A percentile compares a stretch with the other conserved stretches of the same genome.
These are phyloP conservation scores for Agrochola macilenta DNA, from an alignment of 2,888 invertebrate species.

Conservation along the genomic window DNA sequence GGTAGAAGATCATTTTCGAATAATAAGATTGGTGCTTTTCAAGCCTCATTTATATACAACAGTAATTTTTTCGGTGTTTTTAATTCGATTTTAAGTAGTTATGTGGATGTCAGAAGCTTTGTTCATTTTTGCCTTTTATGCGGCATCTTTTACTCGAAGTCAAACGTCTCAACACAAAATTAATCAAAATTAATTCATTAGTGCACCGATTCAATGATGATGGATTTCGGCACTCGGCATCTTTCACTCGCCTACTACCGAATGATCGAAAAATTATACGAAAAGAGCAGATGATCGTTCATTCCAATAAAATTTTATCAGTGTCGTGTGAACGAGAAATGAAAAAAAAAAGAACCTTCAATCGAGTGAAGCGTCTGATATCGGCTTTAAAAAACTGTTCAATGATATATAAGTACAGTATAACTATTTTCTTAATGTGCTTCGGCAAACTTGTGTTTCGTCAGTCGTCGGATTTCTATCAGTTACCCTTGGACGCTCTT, in stretches of 20 bases:
- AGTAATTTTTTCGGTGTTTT: not conserved
- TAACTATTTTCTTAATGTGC: no score
- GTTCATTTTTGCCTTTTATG: no score
- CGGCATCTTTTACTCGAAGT: not conserved
- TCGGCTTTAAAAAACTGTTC: not conserved
- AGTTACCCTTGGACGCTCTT: no score
- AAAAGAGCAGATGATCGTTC: not conserved
- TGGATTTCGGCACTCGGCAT: not conserved
- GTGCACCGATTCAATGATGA: not conserved
- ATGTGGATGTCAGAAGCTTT: no score
- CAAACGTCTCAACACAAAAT: not conserved
- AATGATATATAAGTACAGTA: not conserved
- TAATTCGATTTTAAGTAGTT: not conserved
- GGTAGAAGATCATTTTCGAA: not conserved
- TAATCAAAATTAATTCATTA: not conserved
- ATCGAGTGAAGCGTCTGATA: not conserved
- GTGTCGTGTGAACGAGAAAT: not conserved
- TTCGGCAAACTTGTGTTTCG: no score
- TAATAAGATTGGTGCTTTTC: not conserved
- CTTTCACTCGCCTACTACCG: not conserved
- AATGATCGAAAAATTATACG: not conserved
- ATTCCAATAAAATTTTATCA: not conserved
- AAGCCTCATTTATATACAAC: not conserved
- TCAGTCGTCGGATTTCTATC: no score
- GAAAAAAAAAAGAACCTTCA: not conserved